Base-by-base conservation (phyloP, 2,113 vertebrate genomes). In the Xiphophorus maculatus region DNA sequence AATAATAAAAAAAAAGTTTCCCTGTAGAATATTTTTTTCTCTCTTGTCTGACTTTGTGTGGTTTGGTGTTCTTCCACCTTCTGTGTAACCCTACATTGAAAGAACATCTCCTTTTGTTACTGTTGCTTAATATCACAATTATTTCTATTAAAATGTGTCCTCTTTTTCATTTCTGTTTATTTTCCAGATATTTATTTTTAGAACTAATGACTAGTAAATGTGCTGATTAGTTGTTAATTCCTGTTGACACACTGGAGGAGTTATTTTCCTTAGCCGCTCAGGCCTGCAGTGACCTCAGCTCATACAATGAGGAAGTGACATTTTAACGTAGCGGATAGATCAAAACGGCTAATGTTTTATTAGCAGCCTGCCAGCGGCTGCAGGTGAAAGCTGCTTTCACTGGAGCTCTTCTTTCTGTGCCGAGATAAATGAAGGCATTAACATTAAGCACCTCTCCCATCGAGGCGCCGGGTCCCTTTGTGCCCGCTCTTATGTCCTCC, bases 361-460 rank as follows among this genome's bases (percentile, higher is more conserved):
- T 85, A 88, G 85, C 19, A 19, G 66, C 73, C 80, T 66, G 84
- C 76, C 82, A 73, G 66, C 71, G 48, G 82, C 93, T 90, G 71
- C 88, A 89, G 90, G 90, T 92, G 89, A 81, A 90, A 79, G 76
- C 86, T 54, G 74, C 78, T 79, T 87, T 89, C 85, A 88, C 86
- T 85, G 79, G 76, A 76, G 69, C 63, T 82, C 60, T 51, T 63
- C 63, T 70, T 77, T 77, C 73, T 63, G 63, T 66, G 76, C 64
- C 79, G 74, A 82, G 87, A 92, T 82, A 90, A 92, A 93, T 94
- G 88, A 88, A 92, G 84, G 85, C 84, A 92, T 91, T 89, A 91
- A 72, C 81, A 84, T 86, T 84, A 89, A 92, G 85, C 88, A 86
- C 80, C 84, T 83, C 84, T 88, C 69, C 74, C 70, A 64, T 78